Evolutionary conservation across 1,140 invertebrate genomes (phyloP).

Genomic region (Lepidurus couesii): DNA sequence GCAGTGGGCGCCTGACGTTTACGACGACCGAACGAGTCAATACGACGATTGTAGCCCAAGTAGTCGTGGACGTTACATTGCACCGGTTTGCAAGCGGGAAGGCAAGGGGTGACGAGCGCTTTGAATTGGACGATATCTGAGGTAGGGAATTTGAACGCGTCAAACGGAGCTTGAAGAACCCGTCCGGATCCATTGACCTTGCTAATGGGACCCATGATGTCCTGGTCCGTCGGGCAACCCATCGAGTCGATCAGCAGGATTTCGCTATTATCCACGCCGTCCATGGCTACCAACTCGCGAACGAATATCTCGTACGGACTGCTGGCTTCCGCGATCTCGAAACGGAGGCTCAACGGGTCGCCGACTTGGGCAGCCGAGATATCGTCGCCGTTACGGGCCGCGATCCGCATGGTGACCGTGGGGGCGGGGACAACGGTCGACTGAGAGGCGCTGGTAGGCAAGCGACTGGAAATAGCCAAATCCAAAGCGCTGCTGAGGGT

Average conservation of each 20-base stretch:
- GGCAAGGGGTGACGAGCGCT: slow-evolving; percentile 51
- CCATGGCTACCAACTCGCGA: slow-evolving; percentile 51
- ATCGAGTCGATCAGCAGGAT: slow-evolving; percentile 50
- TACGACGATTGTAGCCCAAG: slow-evolving; percentile 43
- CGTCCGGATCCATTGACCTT: slow-evolving; percentile 44
- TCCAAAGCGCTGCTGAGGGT: slow-evolving; percentile 49
- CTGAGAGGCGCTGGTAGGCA: slow-evolving; percentile 44
- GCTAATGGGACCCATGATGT: slow-evolving; percentile 48
- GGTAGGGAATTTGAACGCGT: slow-evolving; percentile 55
- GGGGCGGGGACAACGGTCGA: slow-evolving; percentile 50
- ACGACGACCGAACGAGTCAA: slow-evolving; percentile 46
- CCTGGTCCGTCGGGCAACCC: slow-evolving; percentile 51
- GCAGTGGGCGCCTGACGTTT: slow-evolving; percentile 37
- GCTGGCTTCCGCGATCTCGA: slow-evolving; percentile 48
- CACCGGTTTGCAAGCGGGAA: slow-evolving; percentile 50
- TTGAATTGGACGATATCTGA: slow-evolving; percentile 53
- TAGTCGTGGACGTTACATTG: slow-evolving; percentile 47
- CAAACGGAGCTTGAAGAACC: slow-evolving; percentile 49
- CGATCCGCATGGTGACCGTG: slow-evolving; percentile 52
- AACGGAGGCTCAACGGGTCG: slow-evolving; percentile 50
- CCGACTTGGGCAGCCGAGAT: slow-evolving; percentile 48
- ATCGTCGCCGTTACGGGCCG: slow-evolving; percentile 47
- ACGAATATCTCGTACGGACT: slow-evolving; percentile 55
- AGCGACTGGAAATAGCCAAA: slow-evolving; percentile 43
- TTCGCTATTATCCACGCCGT: slow-evolving; percentile 50